A percentile compares a stretch with the other conserved stretches of the same genome.
Conservation (phyloP, 2,797 vertebrate genomes). For the Phrynocephalus guinanensis region DNA sequence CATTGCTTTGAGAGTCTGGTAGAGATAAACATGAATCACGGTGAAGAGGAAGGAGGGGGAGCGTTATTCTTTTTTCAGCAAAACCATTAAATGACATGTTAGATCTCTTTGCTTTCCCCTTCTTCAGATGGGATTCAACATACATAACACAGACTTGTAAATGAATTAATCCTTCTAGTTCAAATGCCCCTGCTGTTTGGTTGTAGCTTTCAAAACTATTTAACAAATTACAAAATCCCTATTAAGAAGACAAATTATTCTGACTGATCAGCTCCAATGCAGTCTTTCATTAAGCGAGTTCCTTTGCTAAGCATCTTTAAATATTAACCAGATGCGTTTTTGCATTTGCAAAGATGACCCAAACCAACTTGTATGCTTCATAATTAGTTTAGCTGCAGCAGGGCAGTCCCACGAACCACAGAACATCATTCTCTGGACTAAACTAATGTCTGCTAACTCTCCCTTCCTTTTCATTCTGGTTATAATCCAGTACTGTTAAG, state of each 20-base stretch:
- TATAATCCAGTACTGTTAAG: not conserved
- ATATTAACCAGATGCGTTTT: constrained; percentile 75
- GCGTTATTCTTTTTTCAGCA: not conserved
- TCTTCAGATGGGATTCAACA: constrained; percentile 15
- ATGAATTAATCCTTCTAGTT: constrained; percentile 68
- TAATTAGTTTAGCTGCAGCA: constrained; percentile 55
- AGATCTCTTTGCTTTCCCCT: not conserved
- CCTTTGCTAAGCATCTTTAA: constrained; percentile 77
- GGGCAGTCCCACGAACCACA: constrained; percentile 3
- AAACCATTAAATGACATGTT: constrained; percentile 10
- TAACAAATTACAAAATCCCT: constrained; percentile 74
- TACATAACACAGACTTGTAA: constrained; percentile 57
- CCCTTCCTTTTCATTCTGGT: constrained; percentile 31
- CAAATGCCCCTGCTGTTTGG: constrained; percentile 66
- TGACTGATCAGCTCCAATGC: constrained; percentile 69
- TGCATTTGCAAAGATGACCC: constrained; percentile 69
- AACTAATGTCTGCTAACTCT: not conserved
- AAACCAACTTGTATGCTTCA: constrained; percentile 56
- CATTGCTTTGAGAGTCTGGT: no score
- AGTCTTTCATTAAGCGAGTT: constrained; percentile 80
- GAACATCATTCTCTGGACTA: constrained; percentile 6
- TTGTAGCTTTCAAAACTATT: constrained; percentile 72
- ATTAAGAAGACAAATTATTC: constrained; percentile 78
- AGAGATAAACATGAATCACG: no score
- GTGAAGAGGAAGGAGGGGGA: no score